Evolutionary conservation across 2,888 invertebrate genomes (phyloP).

Genomic region (Gastracanthus pulcherrimus): DNA sequence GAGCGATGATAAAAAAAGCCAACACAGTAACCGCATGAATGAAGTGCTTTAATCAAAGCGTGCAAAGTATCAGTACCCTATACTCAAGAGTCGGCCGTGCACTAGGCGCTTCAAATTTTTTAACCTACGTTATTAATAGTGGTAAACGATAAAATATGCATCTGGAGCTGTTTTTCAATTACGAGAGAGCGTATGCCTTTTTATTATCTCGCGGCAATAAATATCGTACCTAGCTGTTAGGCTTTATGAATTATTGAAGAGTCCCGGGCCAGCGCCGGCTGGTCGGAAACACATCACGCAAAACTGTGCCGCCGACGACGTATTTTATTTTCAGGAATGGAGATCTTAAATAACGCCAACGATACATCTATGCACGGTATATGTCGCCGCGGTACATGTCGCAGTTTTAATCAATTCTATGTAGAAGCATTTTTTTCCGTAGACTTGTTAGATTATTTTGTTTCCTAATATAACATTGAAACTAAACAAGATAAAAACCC

Average conservation of each 20-base stretch:
- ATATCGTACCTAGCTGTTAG: conserved; percentile 32
- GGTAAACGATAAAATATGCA: conserved; percentile 35
- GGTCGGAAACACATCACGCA: conserved; percentile 26
- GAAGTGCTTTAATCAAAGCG: background rate
- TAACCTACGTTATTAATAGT: background rate
- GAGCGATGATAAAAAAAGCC: background rate
- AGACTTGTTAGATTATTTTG: background rate
- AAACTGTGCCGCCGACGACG: conserved; percentile 8
- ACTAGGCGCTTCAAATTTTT: background rate
- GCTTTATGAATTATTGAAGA: conserved; percentile 48
- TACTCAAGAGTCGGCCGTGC: background rate
- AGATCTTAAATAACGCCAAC: conserved; percentile 13
- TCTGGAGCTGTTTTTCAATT: conserved; percentile 33
- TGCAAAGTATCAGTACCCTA: background rate
- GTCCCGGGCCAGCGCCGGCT: background rate
- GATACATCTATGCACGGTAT: background rate
- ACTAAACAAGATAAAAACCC: no score
- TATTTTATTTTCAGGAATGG: conserved; percentile 8
- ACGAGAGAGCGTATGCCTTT: background rate
- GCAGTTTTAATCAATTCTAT: background rate
- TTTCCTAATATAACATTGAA: no score
- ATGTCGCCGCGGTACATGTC: background rate
- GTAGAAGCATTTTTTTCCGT: no score
- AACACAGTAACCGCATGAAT: background rate
- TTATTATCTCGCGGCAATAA: conserved; percentile 34